Conservation (phyloP, 2,113 vertebrate species). For the Myrmophylax atrothorax region DNA sequence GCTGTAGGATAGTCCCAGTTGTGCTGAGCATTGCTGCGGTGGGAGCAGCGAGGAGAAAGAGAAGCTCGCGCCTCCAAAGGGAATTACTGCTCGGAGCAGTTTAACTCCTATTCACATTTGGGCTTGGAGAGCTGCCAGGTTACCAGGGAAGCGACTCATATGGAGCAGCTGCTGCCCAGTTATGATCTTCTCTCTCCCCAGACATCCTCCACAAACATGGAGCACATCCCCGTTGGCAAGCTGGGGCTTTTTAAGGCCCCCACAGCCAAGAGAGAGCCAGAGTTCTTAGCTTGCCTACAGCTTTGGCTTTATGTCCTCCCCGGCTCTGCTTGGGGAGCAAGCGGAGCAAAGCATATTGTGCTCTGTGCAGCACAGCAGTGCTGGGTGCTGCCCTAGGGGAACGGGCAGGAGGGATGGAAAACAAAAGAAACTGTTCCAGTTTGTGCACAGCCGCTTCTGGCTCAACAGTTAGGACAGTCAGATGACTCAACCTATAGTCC, state of each 20-base stretch:
- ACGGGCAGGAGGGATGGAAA: background rate
- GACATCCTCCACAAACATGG: background rate
- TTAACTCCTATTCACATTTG: constrained; percentile 9
- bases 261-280: background rate
- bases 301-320: background rate
- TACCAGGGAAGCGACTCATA: constrained; percentile 54
- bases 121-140: constrained; percentile 50
- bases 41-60: background rate
- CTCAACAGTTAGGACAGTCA: background rate
- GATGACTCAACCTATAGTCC: background rate
- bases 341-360: background rate
- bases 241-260: background rate
- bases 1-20: background rate
- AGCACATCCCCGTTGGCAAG: background rate
- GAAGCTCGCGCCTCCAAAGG: background rate
- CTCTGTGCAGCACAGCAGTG: background rate
- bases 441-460: background rate
- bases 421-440: background rate
- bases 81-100: background rate
- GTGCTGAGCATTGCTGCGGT: background rate
- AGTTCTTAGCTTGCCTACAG: background rate
- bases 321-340: background rate
- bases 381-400: background rate
- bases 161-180: constrained; percentile 48
- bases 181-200: constrained; percentile 18